phyloP scores from a whole-genome alignment of 1,140 invertebrate species.

The Tetramorium parvispinum region DNA sequence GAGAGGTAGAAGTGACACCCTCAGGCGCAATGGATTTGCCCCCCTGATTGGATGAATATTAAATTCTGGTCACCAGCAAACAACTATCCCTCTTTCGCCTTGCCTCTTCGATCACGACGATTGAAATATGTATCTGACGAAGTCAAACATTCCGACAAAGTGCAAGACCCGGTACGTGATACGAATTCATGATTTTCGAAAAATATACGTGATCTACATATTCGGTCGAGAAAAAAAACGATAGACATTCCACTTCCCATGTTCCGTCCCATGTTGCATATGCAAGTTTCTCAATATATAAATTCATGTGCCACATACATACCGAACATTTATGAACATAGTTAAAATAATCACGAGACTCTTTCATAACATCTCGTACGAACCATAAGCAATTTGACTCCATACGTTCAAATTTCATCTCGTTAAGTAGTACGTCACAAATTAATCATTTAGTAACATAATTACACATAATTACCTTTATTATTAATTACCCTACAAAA shows the following conservation, averaged over 20 bases:
- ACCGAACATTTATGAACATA: not conserved
- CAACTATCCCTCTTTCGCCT: constrained; percentile 69
- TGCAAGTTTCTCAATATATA: constrained; percentile 35
- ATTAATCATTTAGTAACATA: not conserved
- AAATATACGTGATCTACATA: constrained; percentile 53
- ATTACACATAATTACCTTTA: too few species aligned
- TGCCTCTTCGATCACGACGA: constrained; percentile 76
- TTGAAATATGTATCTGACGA: constrained; percentile 83
- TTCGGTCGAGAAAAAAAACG: constrained; percentile 4
- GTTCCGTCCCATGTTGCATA: constrained; percentile 33
- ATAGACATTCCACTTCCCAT: not conserved
- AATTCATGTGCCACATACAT: constrained; percentile 2
- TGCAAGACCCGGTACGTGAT: constrained; percentile 77
- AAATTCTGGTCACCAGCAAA: constrained; percentile 83
- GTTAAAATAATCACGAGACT: constrained; percentile 19
- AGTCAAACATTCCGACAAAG: constrained; percentile 80
- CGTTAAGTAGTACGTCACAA: not conserved
- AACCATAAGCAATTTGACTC: not conserved
- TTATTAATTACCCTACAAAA: not conserved
- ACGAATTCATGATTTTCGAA: constrained; percentile 76
- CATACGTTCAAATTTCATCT: not conserved
- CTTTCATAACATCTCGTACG: not conserved
- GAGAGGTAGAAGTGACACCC: constrained; percentile 70
- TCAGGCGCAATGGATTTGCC: constrained; percentile 65
- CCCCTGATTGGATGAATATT: constrained; percentile 83